Evolutionary conservation across 2,797 vertebrate species (phyloP).

Genomic region (Fratercula arctica): DNA sequence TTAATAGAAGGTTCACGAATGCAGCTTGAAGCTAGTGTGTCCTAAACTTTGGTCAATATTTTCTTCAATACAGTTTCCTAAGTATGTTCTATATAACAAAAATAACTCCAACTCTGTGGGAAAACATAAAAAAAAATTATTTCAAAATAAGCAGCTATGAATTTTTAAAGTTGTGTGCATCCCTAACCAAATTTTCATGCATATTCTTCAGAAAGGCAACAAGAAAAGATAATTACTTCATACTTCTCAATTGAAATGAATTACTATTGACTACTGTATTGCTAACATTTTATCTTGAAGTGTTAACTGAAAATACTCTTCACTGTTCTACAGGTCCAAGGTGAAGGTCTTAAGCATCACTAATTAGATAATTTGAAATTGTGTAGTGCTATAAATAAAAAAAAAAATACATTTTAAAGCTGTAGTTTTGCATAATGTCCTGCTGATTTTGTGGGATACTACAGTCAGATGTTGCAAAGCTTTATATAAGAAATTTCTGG

Average conservation of each 20-base stretch:
- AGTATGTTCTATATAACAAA: background rate
- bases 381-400: background rate
- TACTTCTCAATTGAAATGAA: background rate
- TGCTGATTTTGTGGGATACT: background rate
- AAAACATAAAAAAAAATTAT: background rate
- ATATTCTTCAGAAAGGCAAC: background rate
- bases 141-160: background rate
- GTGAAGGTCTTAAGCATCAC: background rate
- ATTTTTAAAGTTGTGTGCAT: background rate
- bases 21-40: background rate
- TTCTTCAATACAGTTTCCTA: background rate
- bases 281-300: background rate
- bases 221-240: background rate
- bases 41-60: background rate
- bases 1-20: background rate
- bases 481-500: background rate
- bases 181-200: background rate
- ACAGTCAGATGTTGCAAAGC: background rate
- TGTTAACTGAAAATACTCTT: background rate
- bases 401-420: background rate
- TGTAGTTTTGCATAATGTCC: background rate
- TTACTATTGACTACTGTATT: background rate
- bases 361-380: background rate
- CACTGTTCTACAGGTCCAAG: background rate
- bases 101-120: background rate